Evolutionary conservation across 2,888 invertebrate genomes (phyloP).

Genomic region (Arctia plantaginis): DNA sequence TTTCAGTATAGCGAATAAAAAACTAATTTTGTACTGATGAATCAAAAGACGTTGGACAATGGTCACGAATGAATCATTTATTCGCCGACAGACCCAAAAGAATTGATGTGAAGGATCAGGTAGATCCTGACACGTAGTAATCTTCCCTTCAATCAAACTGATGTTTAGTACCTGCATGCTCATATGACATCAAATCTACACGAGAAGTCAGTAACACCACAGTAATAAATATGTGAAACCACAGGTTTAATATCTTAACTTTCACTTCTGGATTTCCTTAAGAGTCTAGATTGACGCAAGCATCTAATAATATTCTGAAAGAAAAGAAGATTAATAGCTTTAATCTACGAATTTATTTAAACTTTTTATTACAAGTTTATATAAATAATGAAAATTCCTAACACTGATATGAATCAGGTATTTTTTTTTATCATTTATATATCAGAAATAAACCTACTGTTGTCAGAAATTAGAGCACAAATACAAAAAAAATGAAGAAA

Average conservation of each 20-base stretch:
- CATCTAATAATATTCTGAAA: too few species aligned
- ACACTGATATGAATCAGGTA: not conserved
- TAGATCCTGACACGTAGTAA: slow-evolving; percentile 77
- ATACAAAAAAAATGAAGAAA: slow-evolving; percentile 64
- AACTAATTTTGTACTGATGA: slow-evolving; percentile 68
- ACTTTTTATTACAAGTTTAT: not conserved
- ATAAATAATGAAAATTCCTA: not conserved
- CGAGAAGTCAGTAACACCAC: not conserved
- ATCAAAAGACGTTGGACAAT: slow-evolving; percentile 85
- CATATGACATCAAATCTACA: slow-evolving; percentile 19
- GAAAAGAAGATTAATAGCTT: not conserved
- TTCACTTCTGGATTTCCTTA: not conserved
- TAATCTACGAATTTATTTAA: not conserved
- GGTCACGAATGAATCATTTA: slow-evolving; percentile 79
- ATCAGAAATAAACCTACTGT: slow-evolving; percentile 41
- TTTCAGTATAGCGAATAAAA: slow-evolving; percentile 67
- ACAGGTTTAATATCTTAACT: not conserved
- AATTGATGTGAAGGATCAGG: slow-evolving; percentile 79
- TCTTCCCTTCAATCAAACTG: slow-evolving; percentile 71
- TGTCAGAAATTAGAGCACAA: slow-evolving; percentile 43
- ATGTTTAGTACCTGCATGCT: slow-evolving; percentile 44
- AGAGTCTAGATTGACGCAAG: not conserved
- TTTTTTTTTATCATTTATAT: not conserved
- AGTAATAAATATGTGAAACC: not conserved
- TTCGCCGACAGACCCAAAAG: slow-evolving; percentile 64